Conservation (phyloP, 2,113 vertebrate genomes). For the Amphilophus citrinellus region DNA sequence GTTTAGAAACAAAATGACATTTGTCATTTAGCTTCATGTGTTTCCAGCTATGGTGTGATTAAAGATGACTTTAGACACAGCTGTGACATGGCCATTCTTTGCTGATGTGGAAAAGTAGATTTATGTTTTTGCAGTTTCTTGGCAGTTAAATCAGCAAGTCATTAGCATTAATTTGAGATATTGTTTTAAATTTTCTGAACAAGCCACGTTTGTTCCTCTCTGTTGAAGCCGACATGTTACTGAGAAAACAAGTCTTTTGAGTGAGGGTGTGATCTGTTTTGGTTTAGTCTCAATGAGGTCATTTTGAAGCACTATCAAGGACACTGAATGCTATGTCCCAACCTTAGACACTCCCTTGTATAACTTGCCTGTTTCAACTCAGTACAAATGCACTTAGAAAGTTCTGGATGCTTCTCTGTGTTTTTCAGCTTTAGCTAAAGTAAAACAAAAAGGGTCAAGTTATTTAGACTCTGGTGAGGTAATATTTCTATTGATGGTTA, state of each 20-base stretch:
- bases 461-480: not conserved
- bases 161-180: not conserved
- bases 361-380: not conserved
- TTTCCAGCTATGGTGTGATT: not conserved
- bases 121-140: not conserved
- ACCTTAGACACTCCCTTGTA: not conserved
- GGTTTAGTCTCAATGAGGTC: slow-evolving; percentile 44
- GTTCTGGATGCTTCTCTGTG: not conserved
- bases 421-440: not conserved
- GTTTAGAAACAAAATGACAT: not conserved
- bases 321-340: not conserved
- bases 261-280: slow-evolving; percentile 51
- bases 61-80: not conserved
- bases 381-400: not conserved
- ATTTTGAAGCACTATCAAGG: slow-evolving; percentile 26
- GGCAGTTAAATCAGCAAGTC: not conserved
- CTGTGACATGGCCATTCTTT: not conserved
- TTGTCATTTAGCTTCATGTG: not conserved
- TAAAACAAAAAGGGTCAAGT: not conserved
- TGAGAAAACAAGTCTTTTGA: slow-evolving; percentile 19
- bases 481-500: not conserved
- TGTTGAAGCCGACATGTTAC: not conserved
- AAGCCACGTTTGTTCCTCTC: slow-evolving; percentile 3
- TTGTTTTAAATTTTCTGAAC: not conserved
- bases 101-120: not conserved